Conservation (phyloP, 2,797 vertebrate species). For the Alectoris magna region DNA sequence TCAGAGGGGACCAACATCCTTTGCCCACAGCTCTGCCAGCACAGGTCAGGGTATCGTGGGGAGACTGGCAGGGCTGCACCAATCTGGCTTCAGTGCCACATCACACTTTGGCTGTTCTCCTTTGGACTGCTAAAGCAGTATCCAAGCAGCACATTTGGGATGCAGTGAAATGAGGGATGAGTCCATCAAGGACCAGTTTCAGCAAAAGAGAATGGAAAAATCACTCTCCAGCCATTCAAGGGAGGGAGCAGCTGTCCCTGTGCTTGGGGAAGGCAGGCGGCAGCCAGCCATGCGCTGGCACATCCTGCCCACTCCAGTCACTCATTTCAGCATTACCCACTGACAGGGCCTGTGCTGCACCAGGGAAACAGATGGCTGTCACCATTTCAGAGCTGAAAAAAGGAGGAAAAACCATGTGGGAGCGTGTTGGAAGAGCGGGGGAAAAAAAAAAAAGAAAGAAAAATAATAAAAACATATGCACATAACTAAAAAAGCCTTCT, state of each 20-base stretch:
- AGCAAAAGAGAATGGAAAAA: neutral
- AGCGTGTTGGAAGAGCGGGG: neutral
- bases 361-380: conserved; percentile 37
- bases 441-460: too few species aligned
- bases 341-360: neutral
- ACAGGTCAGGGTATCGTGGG: neutral
- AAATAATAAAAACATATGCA: neutral
- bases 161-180: neutral
- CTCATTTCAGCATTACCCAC: conserved; percentile 10
- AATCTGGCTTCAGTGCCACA: neutral
- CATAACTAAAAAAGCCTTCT: neutral
- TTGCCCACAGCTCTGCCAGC: neutral
- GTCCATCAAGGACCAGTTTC: neutral
- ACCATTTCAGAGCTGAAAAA: neutral
- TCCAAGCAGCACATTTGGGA: neutral
- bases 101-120: fast-evolving
- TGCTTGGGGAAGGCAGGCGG: neutral
- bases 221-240: neutral
- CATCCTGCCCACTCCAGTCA: conserved; percentile 10
- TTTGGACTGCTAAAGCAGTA: neutral
- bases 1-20: fast-evolving
- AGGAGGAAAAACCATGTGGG: neutral
- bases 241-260: conserved; percentile 46
- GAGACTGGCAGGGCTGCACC: neutral
- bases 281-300: conserved; percentile 19